Evolutionary conservation across 2,888 invertebrate genomes (phyloP), one percentile per base, ranked within the genome.

Genomic region (Oligia latruncula): DNA sequence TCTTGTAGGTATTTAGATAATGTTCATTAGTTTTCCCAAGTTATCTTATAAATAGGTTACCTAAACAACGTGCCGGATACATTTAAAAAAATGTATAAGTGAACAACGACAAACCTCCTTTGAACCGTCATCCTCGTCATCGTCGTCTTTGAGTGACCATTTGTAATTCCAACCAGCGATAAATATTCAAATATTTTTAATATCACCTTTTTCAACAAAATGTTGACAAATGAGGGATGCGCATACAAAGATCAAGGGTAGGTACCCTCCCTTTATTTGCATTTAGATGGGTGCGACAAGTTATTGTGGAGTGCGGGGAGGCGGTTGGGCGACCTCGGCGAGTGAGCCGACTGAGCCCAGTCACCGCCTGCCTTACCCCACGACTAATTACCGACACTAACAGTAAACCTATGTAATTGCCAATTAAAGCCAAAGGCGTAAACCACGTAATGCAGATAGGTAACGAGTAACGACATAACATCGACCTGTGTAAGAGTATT

Each of bases 201-300:
- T 88, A 89, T 78, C 84, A 87, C 89, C 85, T 90, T 88, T 90
- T 90, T 91, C 90, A 90, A 92, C 90, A 90, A 92, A 92, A 93
- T 93, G 92, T 92, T 93, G 93, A 95, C 95, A 95, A 96, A 96
- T 95, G 95, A 95, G 95, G 95, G 94, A 94, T 92, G 92, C 91
- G 92, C 90, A 92, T 88, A 93, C 93, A 92, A 94, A 94, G 94
- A 95, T 95, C 94, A 93, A 93, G 95, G 94, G 94, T 79, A 83
- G 65, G 92, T 87, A 90, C 91, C 90, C 92, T 92, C 91, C 90
- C 91, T 92, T 90, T 94, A 96, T 96, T 96, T 95, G 95, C 96
- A 96, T 96, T 94, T 95, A 95, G 94, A 95, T 95, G 93, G 94
- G 93, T 89, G 93, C 92, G 94, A 94, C 94, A 94, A 95, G 95